Percentiles rank a stretch among this genome's conserved stretches.
Conservation (phyloP, 1,140 invertebrate genomes). For the Drosophila tani region DNA sequence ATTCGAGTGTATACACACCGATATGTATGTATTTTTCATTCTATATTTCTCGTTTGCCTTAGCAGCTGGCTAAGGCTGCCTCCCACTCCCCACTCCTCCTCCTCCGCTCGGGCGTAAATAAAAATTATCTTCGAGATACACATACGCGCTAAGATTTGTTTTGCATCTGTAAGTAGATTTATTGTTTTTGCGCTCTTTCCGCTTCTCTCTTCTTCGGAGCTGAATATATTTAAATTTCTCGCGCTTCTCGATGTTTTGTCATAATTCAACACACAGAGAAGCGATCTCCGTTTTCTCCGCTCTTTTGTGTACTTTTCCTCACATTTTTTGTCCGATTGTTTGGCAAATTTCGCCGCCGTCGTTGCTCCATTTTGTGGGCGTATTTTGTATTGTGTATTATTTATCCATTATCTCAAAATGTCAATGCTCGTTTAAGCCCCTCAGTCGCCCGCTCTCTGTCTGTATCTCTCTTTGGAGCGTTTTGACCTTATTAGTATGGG, state of each 20-base stretch:
- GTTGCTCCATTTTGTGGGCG: slow-evolving; percentile 70
- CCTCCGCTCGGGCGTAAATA: slow-evolving; percentile 18
- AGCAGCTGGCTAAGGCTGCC: slow-evolving; percentile 38
- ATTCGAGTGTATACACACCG: slow-evolving; percentile 23
- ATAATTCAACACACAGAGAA: slow-evolving; percentile 41
- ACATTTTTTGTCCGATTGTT: slow-evolving; percentile 69
- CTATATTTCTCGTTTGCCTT: slow-evolving; percentile 65
- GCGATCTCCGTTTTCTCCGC: slow-evolving; percentile 19
- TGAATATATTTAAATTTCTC: slow-evolving; percentile 29
- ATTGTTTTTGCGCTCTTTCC: slow-evolving; percentile 48
- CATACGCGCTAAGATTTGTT: slow-evolving; percentile 56
- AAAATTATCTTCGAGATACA: slow-evolving; percentile 64
- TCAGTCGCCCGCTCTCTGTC: slow-evolving; percentile 17
- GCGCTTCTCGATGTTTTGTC: slow-evolving; percentile 51
- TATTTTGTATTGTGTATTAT: slow-evolving; percentile 49
- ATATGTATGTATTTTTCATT: slow-evolving; percentile 44
- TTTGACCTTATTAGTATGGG: slow-evolving; percentile 72
- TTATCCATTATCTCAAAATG: slow-evolving; percentile 69
- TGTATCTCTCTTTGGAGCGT: slow-evolving; percentile 36
- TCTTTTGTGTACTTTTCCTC: slow-evolving; percentile 60
- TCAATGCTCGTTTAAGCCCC: slow-evolving; percentile 66
- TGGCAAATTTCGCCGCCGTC: slow-evolving; percentile 70
- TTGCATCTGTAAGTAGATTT: slow-evolving; percentile 60
- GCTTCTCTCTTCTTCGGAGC: slow-evolving; percentile 11
- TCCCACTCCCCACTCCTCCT: slow-evolving; percentile 13